phyloP scores from a whole-genome alignment of 1,140 invertebrate genomes.

The Dendroctonus ponderosae region DNA sequence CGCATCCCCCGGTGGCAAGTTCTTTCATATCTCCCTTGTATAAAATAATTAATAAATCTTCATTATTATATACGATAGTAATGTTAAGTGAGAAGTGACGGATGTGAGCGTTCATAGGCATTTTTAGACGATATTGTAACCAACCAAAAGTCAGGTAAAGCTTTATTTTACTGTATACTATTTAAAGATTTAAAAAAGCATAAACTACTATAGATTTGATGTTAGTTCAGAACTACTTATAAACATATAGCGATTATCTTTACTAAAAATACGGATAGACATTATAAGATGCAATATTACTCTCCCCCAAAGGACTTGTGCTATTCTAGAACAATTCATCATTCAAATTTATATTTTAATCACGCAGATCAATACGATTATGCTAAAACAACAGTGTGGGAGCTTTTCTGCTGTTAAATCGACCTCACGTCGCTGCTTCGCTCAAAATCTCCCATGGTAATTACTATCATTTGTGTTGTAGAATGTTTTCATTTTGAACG shows the following conservation, averaged over 20 bases:
- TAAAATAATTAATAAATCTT: slow-evolving; percentile 36
- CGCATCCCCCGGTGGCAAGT: slow-evolving; percentile 50
- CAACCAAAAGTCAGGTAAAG: slow-evolving; percentile 47
- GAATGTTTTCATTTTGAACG: slow-evolving; percentile 14
- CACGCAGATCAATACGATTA: background rate
- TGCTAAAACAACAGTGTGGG: slow-evolving; percentile 1
- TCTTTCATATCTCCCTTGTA: slow-evolving; percentile 51
- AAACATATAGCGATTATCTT: slow-evolving; percentile 45
- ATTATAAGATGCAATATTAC: slow-evolving; percentile 49
- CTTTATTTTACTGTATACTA: slow-evolving; percentile 52
- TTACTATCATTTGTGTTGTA: slow-evolving; percentile 12
- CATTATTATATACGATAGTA: slow-evolving; percentile 35
- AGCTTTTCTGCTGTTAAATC: background rate
- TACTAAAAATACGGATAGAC: slow-evolving; percentile 44
- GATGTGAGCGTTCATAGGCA: slow-evolving; percentile 33
- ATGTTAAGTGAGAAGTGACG: slow-evolving; percentile 44
- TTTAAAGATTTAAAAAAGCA: slow-evolving; percentile 41
- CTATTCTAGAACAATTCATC: slow-evolving; percentile 47
- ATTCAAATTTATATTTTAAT: slow-evolving; percentile 36
- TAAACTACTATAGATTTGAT: slow-evolving; percentile 46
- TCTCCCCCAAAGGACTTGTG: slow-evolving; percentile 42
- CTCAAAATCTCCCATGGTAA: slow-evolving; percentile 2
- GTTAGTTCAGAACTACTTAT: slow-evolving; percentile 50
- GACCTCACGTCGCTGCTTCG: background rate
- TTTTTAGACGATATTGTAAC: slow-evolving; percentile 43